Evolutionary conservation across 2,113 vertebrate genomes (phyloP), one percentile per base, ranked within the genome.

Genomic region (Poecile atricapillus): DNA sequence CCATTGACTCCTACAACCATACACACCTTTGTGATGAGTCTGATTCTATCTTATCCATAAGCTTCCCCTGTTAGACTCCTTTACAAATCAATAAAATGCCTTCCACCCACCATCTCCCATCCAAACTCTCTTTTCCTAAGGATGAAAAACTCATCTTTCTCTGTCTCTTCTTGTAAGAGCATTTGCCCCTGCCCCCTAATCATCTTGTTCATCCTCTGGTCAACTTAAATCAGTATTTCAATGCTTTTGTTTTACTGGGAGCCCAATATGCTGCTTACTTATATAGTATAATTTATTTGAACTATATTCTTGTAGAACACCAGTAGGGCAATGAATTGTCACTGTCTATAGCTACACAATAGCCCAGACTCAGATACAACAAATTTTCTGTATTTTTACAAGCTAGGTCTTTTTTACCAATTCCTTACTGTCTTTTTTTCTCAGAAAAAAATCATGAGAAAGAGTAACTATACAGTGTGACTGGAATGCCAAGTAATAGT

Each of bases 211-310:
- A 37, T 87, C 52, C 43, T 78, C 60, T 74, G 55, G 33, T 89
- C 74, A 62, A 64, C 65, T 88, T 79, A 82, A 71, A 65, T 74
- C 5, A 10, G 43, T 50, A 87, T 71, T 74, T 67, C 44, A 87
- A 11, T 63, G 16, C 44, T 63, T 24, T 89, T 58, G 56, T 87
- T 91, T 52, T 63, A 84, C 41, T 78, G 31, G n/a, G 31, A 87
- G 65, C 21, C 30, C 64, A 84, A 30, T 39, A 81, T 6, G 18
- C 13, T 87, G 56, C 56, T 92, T 68, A 79, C 49, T 85, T 90
- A 68, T 13, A 74, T 44, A 64, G 68, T 13, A 46, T 55, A 44
- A 92, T 79, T 92, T 86, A 94, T 50, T 70, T 60, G 44, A 79
- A 85, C 69, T 7, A 28, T n/a, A 56, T 86, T 76, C n/a, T 41